Evolutionary conservation across 2,888 invertebrate species (phyloP).

Genomic region (Boloria selene): DNA sequence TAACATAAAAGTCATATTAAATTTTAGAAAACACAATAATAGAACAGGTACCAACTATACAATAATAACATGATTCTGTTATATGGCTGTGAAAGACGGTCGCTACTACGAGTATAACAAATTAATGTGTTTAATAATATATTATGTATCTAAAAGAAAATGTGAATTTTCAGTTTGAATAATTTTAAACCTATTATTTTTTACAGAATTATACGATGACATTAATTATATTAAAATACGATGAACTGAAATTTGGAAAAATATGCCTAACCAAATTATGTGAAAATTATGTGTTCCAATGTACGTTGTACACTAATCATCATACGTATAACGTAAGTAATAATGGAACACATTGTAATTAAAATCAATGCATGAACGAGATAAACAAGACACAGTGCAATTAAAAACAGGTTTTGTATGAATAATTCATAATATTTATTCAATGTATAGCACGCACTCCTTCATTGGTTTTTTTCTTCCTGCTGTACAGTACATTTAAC

Average conservation of each 20-base stretch:
- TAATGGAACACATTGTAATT: conserved; percentile 34
- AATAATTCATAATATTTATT: conserved; percentile 37
- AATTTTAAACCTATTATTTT: too few species aligned
- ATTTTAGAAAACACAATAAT: too few species aligned
- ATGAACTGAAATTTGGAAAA: too few species aligned
- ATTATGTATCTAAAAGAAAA: conserved; percentile 19
- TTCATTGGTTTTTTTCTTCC: conserved; percentile 32
- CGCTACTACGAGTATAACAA: conserved; percentile 34
- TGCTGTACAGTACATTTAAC: conserved; percentile 16
- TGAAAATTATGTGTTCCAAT: too few species aligned
- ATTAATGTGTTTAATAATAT: not conserved
- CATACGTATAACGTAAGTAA: conserved; percentile 23
- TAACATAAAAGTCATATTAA: not conserved
- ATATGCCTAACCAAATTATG: too few species aligned
- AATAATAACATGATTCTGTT: conserved; percentile 46
- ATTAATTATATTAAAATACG: too few species aligned
- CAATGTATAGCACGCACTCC: conserved; percentile 34
- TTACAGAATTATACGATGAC: too few species aligned
- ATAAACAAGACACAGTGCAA: conserved; percentile 35
- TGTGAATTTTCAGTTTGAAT: conserved; percentile 3
- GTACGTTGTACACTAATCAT: too few species aligned
- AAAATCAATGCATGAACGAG: conserved; percentile 36
- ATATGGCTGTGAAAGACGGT: conserved; percentile 43
- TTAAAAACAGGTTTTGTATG: conserved; percentile 38
- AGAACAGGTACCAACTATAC: conserved; percentile 32